Conservation (phyloP, 2,113 vertebrate genomes). For the Rhizomys pruinosus region DNA sequence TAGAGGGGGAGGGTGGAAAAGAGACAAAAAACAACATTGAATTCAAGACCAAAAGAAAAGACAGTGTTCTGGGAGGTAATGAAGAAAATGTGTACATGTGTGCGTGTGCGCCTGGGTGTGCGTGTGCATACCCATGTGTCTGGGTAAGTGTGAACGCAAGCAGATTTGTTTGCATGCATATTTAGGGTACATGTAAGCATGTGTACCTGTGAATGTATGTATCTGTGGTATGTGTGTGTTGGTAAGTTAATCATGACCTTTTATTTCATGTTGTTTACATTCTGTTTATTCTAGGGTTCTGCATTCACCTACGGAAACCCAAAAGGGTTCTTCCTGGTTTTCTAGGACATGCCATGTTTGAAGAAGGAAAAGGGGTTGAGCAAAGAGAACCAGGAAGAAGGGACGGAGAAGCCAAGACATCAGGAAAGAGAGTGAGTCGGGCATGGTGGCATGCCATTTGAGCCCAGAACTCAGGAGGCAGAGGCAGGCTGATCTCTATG, state of each 20-base stretch:
- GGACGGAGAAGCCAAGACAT: neutral
- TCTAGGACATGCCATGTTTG: neutral
- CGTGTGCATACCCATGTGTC: neutral
- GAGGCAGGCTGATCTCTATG: neutral
- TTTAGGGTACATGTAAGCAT: neutral
- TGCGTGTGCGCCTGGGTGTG: conserved; percentile 9
- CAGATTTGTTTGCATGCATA: neutral
- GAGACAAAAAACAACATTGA: conserved; percentile 90
- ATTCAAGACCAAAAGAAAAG: conserved; percentile 86
- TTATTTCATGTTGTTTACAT: conserved; percentile 81
- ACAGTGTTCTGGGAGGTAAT: conserved; percentile 86
- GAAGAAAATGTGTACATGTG: conserved; percentile 87
- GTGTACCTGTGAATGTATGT: conserved; percentile 20
- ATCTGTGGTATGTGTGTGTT: neutral
- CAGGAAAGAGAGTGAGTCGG: neutral
- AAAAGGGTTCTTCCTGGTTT: conserved; percentile 61
- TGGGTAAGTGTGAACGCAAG: neutral
- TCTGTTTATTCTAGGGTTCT: conserved; percentile 70
- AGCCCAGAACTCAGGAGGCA: neutral
- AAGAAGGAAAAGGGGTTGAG: neutral
- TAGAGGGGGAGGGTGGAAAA: conserved; percentile 85
- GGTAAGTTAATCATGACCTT: conserved; percentile 48
- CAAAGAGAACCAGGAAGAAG: neutral
- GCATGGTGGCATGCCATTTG: too few relatives aligned
- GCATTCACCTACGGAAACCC: conserved; percentile 78